Evolutionary conservation across 2,888 invertebrate species (phyloP).

Genomic region (Eueremaeus valkanovi): DNA sequence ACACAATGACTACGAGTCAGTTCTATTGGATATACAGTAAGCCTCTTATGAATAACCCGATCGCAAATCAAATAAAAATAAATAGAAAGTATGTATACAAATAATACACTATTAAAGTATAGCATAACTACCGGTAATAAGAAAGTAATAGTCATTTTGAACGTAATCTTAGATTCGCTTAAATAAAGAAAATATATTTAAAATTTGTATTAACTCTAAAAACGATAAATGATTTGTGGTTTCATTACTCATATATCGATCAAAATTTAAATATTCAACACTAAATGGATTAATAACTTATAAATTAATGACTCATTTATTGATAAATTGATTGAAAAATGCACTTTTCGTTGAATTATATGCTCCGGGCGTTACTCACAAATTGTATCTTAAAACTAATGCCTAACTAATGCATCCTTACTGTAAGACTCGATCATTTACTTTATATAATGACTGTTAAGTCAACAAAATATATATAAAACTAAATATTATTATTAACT

Average conservation of each 20-base stretch:
- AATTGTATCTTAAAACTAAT: background rate
- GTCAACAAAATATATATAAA: too few species aligned
- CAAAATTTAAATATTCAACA: background rate
- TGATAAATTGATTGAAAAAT: constrained; percentile 6
- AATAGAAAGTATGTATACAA: too few species aligned
- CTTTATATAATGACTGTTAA: too few species aligned
- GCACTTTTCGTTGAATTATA: background rate
- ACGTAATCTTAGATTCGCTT: background rate
- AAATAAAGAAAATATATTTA: background rate
- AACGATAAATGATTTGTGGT: constrained; percentile 1
- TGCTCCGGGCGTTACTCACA: constrained; percentile 2
- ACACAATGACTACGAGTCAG: too few species aligned
- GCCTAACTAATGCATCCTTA: background rate
- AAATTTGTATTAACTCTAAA: background rate
- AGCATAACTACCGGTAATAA: too few species aligned
- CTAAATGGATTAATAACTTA: background rate
- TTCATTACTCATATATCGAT: background rate
- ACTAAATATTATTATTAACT: too few species aligned
- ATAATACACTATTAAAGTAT: too few species aligned
- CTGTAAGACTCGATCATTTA: too few species aligned
- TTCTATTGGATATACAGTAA: too few species aligned
- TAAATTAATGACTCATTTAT: background rate
- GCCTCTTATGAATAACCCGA: too few species aligned
- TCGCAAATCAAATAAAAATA: too few species aligned
- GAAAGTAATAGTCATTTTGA: too few species aligned